Evolutionary conservation across 2,888 invertebrate species (phyloP), one percentile per base, ranked within the genome.

Genomic region (Apantesis nais): DNA sequence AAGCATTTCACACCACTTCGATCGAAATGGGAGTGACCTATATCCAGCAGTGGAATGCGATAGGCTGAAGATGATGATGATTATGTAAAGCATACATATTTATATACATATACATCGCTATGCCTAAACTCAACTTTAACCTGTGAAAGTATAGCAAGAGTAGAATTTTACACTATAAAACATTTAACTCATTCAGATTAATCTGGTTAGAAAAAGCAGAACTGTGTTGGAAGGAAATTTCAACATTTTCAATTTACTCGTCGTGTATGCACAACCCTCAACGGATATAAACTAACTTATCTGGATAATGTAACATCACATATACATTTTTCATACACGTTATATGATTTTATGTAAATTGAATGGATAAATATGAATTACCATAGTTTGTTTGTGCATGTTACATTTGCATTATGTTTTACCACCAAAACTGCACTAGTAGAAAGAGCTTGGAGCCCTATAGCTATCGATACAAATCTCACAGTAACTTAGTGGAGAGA

Each of bases 241-340:
- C 79, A 82, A 67, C 74, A 69, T 83, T 83, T 86, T 83, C 86
- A 83, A 85, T 86, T 83, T 84, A 78, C 77, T 71, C 70, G 63
- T 71, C 76, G 72, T 78, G 78, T 81, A 79, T 79, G 77, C 78
- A 80, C 74, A 78, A 78, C 76, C 80, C 79, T 76, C 74, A 73
- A 69, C 79, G 82, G 81, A 82, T 80, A 83, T 83, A 85, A 82
- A 83, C 77, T 77, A 72, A 81, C 77, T 82, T 83, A 84, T 78
- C 79, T 79, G 73, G 73, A 78, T 74, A 76, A 80, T 80, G 78
- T 80, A 74, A 79, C 78, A 79, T 85, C 78, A 79, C 76, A 79
- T 82, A 81, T 78, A 39, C 69, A 78, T 66, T 77, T 82, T 78
- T 76, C 78, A 77, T 77, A 80, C 75, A 71, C 74, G 68, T 79